Percentiles rank a stretch among this genome's conserved stretches.
These are phyloP conservation scores for Cyaniris semiargus DNA, from an alignment of 2,888 invertebrate species.

Conservation along the genomic window DNA sequence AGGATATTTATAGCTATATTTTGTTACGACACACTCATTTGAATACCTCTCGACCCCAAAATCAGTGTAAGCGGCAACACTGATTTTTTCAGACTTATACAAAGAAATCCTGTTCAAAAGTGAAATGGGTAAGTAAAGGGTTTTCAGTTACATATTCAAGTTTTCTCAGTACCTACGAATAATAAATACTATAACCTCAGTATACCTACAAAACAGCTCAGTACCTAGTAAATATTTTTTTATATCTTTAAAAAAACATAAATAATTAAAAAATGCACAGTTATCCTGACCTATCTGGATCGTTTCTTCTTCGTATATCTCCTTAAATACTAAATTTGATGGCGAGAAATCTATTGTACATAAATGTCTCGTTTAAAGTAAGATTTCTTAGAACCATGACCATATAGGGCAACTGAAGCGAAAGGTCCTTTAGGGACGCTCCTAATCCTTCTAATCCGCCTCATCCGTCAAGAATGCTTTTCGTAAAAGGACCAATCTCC, in stretches of 20 bases:
- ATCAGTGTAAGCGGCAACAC: not conserved
- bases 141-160: not conserved
- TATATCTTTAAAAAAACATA: no score
- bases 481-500: not conserved
- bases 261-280: no score
- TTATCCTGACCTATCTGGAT: no score
- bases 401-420: not conserved
- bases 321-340: no score
- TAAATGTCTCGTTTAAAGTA: not conserved
- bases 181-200: no score
- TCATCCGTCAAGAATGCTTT: not conserved
- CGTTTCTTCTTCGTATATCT: no score
- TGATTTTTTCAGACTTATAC: not conserved
- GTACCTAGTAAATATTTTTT: not conserved
- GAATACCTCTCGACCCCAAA: not conserved
- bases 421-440: slow-evolving; percentile 2
- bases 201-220: no score
- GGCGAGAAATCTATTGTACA: not conserved
- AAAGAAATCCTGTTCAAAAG: slow-evolving; percentile 13
- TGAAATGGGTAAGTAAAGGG: not conserved
- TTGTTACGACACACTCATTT: slow-evolving; percentile 9
- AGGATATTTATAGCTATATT: not conserved
- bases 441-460: slow-evolving; percentile 17
- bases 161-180: not conserved
- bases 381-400: not conserved